Percentiles rank a stretch among this genome's conserved stretches.
phyloP scores from a whole-genome alignment of 2,113 vertebrate species.

The Daboia siamensis region DNA sequence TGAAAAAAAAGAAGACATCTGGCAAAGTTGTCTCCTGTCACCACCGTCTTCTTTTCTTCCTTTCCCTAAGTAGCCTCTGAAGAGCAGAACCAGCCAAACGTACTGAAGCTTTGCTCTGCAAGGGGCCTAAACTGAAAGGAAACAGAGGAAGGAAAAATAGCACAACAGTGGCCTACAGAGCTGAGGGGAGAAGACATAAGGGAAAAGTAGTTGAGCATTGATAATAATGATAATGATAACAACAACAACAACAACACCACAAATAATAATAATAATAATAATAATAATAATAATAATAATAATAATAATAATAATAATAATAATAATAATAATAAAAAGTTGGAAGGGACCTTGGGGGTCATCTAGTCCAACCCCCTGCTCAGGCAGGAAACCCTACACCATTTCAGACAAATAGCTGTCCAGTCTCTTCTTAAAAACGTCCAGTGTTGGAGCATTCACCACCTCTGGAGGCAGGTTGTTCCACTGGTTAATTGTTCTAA shows the following conservation, averaged over 20 bases:
- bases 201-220: not conserved
- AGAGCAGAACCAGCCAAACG: not conserved
- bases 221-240: not conserved
- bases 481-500: no score
- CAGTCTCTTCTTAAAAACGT: no score
- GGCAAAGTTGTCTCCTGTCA: not conserved
- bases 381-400: no score
- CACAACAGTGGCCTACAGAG: not conserved
- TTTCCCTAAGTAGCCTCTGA: not conserved
- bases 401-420: no score
- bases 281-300: no score
- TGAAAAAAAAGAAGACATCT: not conserved
- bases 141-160: not conserved
- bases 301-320: no score
- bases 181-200: not conserved
- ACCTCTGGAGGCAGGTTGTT: no score
- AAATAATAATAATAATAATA: no score
- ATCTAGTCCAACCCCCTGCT: no score
- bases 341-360: no score
- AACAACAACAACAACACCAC: rapidly evolving
- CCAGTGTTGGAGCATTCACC: no score
- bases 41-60: not conserved
- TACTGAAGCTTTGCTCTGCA: not conserved
- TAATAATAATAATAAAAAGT: no score
- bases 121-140: not conserved